Evolutionary conservation across 2,113 vertebrate genomes (phyloP).

Genomic region (Dolichallabes microphthalmus): DNA sequence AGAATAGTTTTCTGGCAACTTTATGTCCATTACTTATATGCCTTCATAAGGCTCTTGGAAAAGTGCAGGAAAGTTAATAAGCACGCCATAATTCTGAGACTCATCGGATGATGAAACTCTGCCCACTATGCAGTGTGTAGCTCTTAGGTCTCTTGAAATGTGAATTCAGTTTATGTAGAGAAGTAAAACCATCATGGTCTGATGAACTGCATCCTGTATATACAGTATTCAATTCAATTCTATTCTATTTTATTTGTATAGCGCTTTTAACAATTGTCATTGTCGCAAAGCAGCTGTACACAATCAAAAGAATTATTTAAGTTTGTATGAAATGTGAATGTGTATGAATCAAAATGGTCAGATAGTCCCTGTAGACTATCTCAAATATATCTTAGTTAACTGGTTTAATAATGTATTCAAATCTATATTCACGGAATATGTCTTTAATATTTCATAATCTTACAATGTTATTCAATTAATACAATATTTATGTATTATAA

Average conservation of each 20-base stretch:
- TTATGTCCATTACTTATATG: conserved; percentile 38
- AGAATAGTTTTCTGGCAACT: conserved; percentile 42
- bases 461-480: neutral
- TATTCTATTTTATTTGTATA: no score
- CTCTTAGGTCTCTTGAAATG: conserved; percentile 4
- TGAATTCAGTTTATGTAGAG: neutral
- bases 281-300: no score
- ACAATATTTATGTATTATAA: neutral
- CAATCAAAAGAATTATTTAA: no score
- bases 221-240: no score
- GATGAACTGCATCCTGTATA: neutral
- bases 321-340: no score
- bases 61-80: conserved; percentile 41
- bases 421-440: neutral
- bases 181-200: neutral
- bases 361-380: no score
- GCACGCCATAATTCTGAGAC: conserved; percentile 24
- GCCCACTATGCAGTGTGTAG: conserved; percentile 20
- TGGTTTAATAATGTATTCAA: neutral
- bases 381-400: neutral
- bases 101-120: conserved; percentile 43
- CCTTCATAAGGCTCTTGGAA: conserved; percentile 36
- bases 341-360: no score
- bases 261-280: no score
- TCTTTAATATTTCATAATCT: neutral